Base-by-base conservation (phyloP, 2,888 invertebrate genomes). In the Ophion ellenae region DNA sequence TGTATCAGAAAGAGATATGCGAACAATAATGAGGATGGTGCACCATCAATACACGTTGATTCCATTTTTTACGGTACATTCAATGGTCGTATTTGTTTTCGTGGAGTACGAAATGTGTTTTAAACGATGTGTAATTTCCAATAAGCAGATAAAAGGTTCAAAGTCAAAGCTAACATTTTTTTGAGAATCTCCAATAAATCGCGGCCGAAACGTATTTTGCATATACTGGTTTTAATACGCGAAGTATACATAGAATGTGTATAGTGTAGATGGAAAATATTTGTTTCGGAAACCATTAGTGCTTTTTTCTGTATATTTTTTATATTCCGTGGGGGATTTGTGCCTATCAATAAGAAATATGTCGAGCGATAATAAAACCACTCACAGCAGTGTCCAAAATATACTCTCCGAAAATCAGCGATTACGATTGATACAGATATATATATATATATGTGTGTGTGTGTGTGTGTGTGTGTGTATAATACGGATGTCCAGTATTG, bases 361-460 rank as follows among this genome's bases (percentile, higher is more conserved):
- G 20, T 71, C 40, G 57, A 61, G 64, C 45, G 28, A 57, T 57
- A 82, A 64, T 17, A 9, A 40, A 59, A 71, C 28, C 75, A 61
- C 40, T 53, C 20, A 36, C 3, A 40, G 24, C n/a, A 57, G 53
- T 81, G 74, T 81, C 57, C 66, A 53, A 71, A 77, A 77, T 77
- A 53, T 53, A 14, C 47, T 53, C 57, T 70, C 64, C 28, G 63
- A 57, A 9, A 57, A 40, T 47, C 17, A 24, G 36, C 45, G 24
- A 57, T 70, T 70, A 77, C 64, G 63, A 32, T 57, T 77, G 0
- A 24, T 24, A 24, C 24, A 24, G 24, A 24, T 24, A 24, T 24
- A 24, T 24, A 24, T 24, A 24, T 24, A 24, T 64, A 69, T 69
- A 20, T 32, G 4, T n/a, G n/a, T n/a, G n/a, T n/a, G n/a, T n/a